A percentile compares a stretch with the other conserved stretches of the same genome.
Conservation (phyloP, 2,113 vertebrate genomes). For the Elgaria multicarinata region DNA sequence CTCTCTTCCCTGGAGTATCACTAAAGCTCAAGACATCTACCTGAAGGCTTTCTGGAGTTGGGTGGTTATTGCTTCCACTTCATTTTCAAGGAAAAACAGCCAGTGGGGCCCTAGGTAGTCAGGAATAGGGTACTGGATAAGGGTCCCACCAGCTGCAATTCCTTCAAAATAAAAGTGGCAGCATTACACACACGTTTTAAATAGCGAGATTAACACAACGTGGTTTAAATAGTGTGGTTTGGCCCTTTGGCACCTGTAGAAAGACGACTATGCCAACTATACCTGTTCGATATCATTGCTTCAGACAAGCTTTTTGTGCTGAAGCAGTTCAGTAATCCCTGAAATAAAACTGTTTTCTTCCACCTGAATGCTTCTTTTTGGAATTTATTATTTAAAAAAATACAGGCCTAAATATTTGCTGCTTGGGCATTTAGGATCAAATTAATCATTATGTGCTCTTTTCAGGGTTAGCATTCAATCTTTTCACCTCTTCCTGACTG, state of each 20-base stretch:
- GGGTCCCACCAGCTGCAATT: not conserved
- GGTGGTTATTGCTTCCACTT: not conserved
- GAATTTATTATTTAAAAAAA: not conserved
- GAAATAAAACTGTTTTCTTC: not conserved
- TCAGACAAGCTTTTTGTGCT: not conserved
- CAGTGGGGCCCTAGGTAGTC: not conserved
- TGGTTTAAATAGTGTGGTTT: no score
- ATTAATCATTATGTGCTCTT: not conserved
- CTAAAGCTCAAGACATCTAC: not conserved
- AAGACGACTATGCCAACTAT: not conserved
- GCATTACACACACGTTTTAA: not conserved
- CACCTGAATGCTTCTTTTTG: not conserved
- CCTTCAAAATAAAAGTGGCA: not conserved
- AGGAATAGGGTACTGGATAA: not conserved
- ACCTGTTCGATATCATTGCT: not conserved
- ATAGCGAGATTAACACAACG: not conserved
- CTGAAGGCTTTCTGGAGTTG: not conserved
- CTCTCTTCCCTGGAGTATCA: not conserved
- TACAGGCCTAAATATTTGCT: not conserved
- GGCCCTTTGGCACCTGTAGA: not conserved
- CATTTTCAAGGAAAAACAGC: not conserved
- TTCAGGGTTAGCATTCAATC: slow-evolving; percentile 36
- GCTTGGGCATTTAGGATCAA: not conserved
- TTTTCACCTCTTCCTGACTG: slow-evolving; percentile 39
- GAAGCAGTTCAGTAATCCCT: not conserved